Conservation (phyloP, 2,888 invertebrate genomes). For the Orthosia gothica region DNA sequence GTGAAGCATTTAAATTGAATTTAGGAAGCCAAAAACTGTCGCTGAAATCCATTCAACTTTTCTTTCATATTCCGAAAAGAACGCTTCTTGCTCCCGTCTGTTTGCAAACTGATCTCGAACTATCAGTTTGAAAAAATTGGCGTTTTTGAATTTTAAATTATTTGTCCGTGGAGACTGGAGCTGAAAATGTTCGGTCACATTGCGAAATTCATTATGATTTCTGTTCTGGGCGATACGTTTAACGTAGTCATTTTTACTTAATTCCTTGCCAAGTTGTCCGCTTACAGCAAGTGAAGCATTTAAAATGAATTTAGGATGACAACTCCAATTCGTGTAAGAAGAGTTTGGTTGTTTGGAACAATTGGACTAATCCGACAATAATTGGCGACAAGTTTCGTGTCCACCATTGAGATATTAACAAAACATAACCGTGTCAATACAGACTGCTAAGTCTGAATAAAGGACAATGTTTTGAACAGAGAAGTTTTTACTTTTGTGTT, state of each 20-base stretch:
- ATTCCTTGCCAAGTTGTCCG: constrained; percentile 75
- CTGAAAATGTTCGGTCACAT: constrained; percentile 84
- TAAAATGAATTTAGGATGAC: constrained; percentile 71
- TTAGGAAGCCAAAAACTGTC: no score
- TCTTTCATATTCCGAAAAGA: no score
- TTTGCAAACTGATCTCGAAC: no score
- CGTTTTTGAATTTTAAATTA: constrained; percentile 90
- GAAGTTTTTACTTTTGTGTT: constrained; percentile 1
- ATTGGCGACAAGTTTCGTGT: constrained; percentile 61
- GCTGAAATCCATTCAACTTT: no score
- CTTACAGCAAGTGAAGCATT: constrained; percentile 69
- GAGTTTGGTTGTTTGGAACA: constrained; percentile 70
- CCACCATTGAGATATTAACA: constrained; percentile 43
- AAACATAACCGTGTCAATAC: constrained; percentile 47
- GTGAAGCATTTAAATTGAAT: constrained; percentile 71
- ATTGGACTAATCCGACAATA: constrained; percentile 65
- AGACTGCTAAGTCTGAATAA: neutral
- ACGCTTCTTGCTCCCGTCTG: no score
- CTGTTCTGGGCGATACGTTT: constrained; percentile 77
- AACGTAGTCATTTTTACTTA: constrained; percentile 75
- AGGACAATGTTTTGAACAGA: no score
- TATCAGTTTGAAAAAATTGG: no score
- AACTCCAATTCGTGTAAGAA: constrained; percentile 69
- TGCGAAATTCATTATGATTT: constrained; percentile 84
- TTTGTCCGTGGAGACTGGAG: constrained; percentile 88